A percentile compares a stretch with the other conserved stretches of the same genome.
These are phyloP conservation scores for Calephelis nemesis DNA, from an alignment of 1,140 invertebrate species.

Conservation along the genomic window DNA sequence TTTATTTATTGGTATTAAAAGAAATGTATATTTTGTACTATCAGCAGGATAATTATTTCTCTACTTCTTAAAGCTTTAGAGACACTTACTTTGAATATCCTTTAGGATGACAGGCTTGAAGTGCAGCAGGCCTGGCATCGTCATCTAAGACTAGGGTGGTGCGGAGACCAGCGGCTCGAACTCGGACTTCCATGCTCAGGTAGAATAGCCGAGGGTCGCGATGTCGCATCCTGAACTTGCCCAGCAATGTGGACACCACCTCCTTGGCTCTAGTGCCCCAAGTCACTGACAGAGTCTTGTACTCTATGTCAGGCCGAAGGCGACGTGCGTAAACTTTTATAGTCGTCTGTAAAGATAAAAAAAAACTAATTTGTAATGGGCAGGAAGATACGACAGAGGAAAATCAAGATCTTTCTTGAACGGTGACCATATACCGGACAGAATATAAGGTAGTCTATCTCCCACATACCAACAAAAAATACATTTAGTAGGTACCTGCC, in stretches of 20 bases:
- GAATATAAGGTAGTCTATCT: too few relatives aligned
- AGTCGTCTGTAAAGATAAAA: slow-evolving; percentile 85
- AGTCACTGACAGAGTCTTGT: slow-evolving; percentile 93
- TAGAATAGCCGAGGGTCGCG: slow-evolving; percentile 95
- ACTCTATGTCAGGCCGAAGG: slow-evolving; percentile 93
- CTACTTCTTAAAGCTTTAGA: neutral
- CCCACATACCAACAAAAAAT: too few relatives aligned
- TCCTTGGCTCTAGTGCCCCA: slow-evolving; percentile 92
- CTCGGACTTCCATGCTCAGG: slow-evolving; percentile 94
- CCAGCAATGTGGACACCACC: slow-evolving; percentile 90
- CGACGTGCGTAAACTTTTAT: slow-evolving; percentile 95
- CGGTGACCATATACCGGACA: too few relatives aligned
- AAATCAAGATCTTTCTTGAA: too few relatives aligned
- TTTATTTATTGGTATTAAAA: too few relatives aligned
- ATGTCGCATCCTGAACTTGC: slow-evolving; percentile 95
- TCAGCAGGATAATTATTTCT: too few relatives aligned
- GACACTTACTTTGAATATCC: slow-evolving; percentile 91
- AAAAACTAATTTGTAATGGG: neutral
- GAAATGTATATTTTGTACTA: too few relatives aligned
- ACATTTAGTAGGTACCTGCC: too few relatives aligned
- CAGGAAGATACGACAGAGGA: too few relatives aligned
- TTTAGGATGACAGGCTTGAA: slow-evolving; percentile 94
- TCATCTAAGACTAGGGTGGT: slow-evolving; percentile 92
- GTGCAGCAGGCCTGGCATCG: slow-evolving; percentile 90
- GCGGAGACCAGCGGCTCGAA: slow-evolving; percentile 88